A percentile compares a stretch with the other conserved stretches of the same genome.
Evolutionary conservation across 2,113 vertebrate genomes (phyloP).

Genomic region (Pogonocichla stellata): DNA sequence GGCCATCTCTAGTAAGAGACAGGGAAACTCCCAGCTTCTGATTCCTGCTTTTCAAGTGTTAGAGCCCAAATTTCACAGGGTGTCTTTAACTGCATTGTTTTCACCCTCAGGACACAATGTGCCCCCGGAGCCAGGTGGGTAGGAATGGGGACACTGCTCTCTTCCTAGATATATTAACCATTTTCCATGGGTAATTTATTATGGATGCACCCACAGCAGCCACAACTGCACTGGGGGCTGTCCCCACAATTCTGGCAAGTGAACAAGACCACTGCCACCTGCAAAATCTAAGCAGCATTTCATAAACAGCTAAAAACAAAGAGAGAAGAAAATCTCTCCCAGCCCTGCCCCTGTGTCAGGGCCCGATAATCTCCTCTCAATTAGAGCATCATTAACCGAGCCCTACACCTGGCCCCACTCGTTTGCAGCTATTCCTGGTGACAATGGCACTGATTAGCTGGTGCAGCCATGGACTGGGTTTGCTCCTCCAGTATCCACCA

Average conservation of each 20-base stretch:
- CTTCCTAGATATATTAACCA: not conserved
- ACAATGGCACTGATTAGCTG: conserved; percentile 57
- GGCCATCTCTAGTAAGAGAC: not conserved
- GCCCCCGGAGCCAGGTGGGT: not conserved
- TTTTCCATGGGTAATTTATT: not conserved
- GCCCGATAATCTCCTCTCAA: not conserved
- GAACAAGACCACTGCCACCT: not conserved
- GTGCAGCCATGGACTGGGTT: not conserved
- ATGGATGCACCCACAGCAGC: not conserved
- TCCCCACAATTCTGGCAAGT: not conserved
- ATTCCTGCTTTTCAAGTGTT: not conserved
- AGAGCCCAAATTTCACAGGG: not conserved
- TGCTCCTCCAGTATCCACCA: not conserved
- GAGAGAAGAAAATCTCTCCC: not conserved
- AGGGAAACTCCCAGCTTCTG: not conserved
- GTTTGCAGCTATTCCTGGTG: conserved; percentile 31
- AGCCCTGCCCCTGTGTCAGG: not conserved
- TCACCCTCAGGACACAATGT: not conserved
- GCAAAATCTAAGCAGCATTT: not conserved
- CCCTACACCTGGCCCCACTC: conserved; percentile 3
- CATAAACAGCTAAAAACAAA: not conserved
- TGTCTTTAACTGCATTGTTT: not conserved
- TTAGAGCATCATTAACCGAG: conserved; percentile 25
- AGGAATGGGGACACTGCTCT: not conserved
- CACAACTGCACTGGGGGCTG: fast-evolving